A percentile compares a stretch with the other conserved stretches of the same genome.
These are phyloP conservation scores for Oxytorus armatus DNA, from an alignment of 2,888 invertebrate genomes.

Conservation along the genomic window DNA sequence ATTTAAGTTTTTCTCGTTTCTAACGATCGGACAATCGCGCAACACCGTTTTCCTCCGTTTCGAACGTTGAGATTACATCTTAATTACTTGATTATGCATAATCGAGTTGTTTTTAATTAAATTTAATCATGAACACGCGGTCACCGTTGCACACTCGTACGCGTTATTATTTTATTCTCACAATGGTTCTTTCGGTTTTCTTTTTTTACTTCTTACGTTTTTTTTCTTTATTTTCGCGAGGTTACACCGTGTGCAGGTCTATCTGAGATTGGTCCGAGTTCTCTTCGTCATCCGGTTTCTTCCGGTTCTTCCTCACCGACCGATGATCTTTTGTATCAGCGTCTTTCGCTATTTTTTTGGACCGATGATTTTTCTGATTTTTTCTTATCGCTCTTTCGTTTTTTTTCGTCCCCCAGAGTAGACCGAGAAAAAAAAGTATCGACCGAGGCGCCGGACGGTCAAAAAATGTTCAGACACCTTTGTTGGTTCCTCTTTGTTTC, in stretches of 20 bases:
- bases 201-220: no score
- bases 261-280: constrained; percentile 61
- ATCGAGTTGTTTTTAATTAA: constrained; percentile 61
- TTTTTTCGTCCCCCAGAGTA: constrained; percentile 4
- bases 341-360: no score
- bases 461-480: constrained; percentile 11
- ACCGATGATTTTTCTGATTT: no score
- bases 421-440: constrained; percentile 16
- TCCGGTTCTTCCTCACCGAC: constrained; percentile 6
- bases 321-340: no score
- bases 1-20: constrained; percentile 22
- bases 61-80: constrained; percentile 60
- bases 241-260: constrained; percentile 50
- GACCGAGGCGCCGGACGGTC: constrained; percentile 43
- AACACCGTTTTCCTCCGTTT: constrained; percentile 27
- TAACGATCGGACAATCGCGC: constrained; percentile 46
- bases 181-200: neutral
- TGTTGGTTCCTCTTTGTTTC: constrained; percentile 20
- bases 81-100: constrained; percentile 61
- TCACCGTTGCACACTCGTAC: constrained; percentile 77
- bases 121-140: constrained; percentile 81
- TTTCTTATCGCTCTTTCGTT: neutral
- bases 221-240: constrained; percentile 23
- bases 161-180: constrained; percentile 48
- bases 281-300: constrained; percentile 24